phyloP scores from a whole-genome alignment of 1,140 invertebrate genomes.

The Penaeus japonicus region DNA sequence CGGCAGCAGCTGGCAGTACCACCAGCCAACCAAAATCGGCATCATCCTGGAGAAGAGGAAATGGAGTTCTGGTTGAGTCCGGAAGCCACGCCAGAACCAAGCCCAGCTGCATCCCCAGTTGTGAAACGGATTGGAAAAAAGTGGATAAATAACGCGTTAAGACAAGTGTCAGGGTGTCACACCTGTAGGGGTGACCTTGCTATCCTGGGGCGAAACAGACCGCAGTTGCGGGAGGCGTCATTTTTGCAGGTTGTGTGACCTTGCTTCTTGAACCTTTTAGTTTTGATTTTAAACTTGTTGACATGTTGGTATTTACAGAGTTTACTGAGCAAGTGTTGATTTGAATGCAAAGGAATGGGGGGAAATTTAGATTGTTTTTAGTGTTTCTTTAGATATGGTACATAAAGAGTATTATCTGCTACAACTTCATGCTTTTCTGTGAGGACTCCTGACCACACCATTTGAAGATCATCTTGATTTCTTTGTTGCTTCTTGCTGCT shows the following conservation, averaged over 20 bases:
- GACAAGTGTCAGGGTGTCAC: conserved; percentile 14
- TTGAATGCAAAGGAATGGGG: too few species aligned
- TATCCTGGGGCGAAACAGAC: conserved; percentile 14
- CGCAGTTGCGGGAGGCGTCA: not conserved
- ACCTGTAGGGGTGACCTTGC: conserved; percentile 35
- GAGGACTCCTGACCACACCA: too few species aligned
- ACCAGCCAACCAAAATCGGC: conserved; percentile 21
- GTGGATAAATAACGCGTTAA: conserved; percentile 8
- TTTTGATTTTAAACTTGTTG: not conserved
- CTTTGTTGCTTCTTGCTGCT: too few species aligned
- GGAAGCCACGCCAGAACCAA: not conserved
- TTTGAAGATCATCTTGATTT: too few species aligned
- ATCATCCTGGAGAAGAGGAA: conserved; percentile 36
- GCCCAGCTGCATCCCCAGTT: conserved; percentile 1
- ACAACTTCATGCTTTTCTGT: too few species aligned
- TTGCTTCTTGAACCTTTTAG: not conserved
- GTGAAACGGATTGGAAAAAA: conserved; percentile 22
- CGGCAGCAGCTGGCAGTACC: not conserved
- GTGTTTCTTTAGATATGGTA: too few species aligned
- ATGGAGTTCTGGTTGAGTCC: conserved; percentile 34
- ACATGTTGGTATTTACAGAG: too few species aligned
- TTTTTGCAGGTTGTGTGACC: conserved; percentile 17
- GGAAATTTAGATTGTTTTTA: too few species aligned
- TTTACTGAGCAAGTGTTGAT: too few species aligned
- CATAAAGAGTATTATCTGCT: too few species aligned